A percentile compares a stretch with the other conserved stretches of the same genome.
These are phyloP conservation scores for Mamestra brassicae DNA, from an alignment of 2,888 invertebrate genomes.

Conservation along the genomic window DNA sequence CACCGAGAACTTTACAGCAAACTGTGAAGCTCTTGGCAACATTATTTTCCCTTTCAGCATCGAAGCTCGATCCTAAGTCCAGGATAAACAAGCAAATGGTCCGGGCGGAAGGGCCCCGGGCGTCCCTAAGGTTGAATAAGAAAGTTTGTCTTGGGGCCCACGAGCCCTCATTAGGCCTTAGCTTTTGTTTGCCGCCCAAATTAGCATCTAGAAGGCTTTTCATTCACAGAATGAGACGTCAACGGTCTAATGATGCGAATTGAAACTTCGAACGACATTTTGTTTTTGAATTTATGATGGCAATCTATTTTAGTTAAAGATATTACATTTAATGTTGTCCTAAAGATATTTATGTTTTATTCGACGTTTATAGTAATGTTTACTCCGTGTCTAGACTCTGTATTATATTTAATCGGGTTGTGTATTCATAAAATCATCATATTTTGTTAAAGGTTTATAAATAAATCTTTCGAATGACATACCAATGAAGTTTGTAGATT, in stretches of 20 bases:
- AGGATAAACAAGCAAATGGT: slow-evolving; percentile 89
- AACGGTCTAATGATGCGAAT: slow-evolving; percentile 82
- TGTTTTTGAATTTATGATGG: slow-evolving; percentile 55
- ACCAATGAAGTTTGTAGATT: slow-evolving; percentile 26
- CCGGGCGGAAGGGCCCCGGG: slow-evolving; percentile 86
- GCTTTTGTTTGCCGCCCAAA: slow-evolving; percentile 89
- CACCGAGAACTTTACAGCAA: slow-evolving; percentile 65
- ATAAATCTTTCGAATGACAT: neutral
- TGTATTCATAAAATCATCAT: slow-evolving; percentile 16
- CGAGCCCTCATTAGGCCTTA: slow-evolving; percentile 88
- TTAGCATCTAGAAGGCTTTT: slow-evolving; percentile 87
- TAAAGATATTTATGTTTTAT: slow-evolving; percentile 30
- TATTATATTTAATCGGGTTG: slow-evolving; percentile 21
- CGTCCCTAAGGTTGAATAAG: slow-evolving; percentile 83
- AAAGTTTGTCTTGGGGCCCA: slow-evolving; percentile 86
- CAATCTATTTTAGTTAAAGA: slow-evolving; percentile 39
- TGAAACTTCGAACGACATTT: slow-evolving; percentile 76
- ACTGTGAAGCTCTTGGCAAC: slow-evolving; percentile 69
- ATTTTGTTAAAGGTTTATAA: slow-evolving; percentile 5
- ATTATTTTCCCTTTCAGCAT: slow-evolving; percentile 73
- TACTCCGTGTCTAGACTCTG: slow-evolving; percentile 49
- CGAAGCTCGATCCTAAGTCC: slow-evolving; percentile 79
- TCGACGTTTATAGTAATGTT: slow-evolving; percentile 22
- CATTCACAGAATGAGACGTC: slow-evolving; percentile 77
- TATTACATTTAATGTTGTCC: slow-evolving; percentile 22